Evolutionary conservation across 2,797 vertebrate genomes (phyloP).

Genomic region (Lateolabrax maculatus): DNA sequence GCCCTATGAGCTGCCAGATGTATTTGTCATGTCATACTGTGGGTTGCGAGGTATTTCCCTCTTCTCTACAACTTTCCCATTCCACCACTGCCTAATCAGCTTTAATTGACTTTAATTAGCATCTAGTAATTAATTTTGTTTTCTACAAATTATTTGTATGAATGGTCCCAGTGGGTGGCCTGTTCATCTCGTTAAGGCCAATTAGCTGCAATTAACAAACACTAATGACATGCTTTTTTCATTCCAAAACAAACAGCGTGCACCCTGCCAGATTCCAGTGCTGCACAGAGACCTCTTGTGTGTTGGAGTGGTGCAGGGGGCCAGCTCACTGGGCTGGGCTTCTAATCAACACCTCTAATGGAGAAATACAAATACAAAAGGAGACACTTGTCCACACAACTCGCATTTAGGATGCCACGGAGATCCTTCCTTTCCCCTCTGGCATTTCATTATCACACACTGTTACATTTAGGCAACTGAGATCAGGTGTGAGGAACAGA

Average conservation of each 20-base stretch:
- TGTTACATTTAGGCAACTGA: constrained; percentile 9
- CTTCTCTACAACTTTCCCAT: constrained; percentile 68
- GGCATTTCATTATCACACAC: constrained; percentile 28
- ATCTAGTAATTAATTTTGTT: constrained; percentile 99
- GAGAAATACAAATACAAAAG: constrained; percentile 65
- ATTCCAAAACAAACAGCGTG: constrained; percentile 95
- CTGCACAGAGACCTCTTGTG: constrained; percentile 78
- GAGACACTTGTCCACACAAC: constrained; percentile 56
- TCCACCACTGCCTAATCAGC: constrained; percentile 90
- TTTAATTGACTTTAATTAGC: constrained; percentile 97
- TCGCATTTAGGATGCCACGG: constrained; percentile 19
- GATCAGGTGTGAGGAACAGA: constrained; percentile 21
- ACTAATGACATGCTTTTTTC: constrained; percentile 95
- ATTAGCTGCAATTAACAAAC: constrained; percentile 99
- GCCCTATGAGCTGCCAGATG: constrained; percentile 29
- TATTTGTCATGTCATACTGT: constrained; percentile 40
- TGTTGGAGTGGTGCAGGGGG: constrained; percentile 64
- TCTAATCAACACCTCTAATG: constrained; percentile 77
- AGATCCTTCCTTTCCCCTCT: constrained; percentile 43
- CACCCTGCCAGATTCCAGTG: constrained; percentile 84
- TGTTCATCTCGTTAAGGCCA: constrained; percentile 99
- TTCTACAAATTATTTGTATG: constrained; percentile 97
- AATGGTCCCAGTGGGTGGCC: constrained; percentile 97
- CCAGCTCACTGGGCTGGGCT: constrained; percentile 52
- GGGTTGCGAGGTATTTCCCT: constrained; percentile 63